phyloP scores from a whole-genome alignment of 2,888 invertebrate genomes.

The Hypomecis atomaria region DNA sequence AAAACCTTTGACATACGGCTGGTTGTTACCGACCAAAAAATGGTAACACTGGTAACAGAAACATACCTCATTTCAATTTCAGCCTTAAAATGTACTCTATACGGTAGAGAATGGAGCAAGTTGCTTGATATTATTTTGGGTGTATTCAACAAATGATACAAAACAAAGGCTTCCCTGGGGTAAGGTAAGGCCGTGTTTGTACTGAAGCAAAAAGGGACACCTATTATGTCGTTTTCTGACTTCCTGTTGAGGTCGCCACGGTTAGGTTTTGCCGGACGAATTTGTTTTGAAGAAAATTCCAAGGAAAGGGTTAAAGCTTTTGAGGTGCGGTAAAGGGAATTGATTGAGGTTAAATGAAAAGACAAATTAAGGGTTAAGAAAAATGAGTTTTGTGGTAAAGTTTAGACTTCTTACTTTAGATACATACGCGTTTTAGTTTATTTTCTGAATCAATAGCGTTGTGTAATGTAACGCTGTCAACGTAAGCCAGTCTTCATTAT shows the following conservation, averaged over 20 bases:
- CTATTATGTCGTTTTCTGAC: constrained; percentile 34
- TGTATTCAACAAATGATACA: constrained; percentile 30
- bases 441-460: no score
- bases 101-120: constrained; percentile 4
- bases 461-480: no score
- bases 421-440: neutral
- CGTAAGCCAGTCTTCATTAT: no score
- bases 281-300: constrained; percentile 3
- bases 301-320: neutral
- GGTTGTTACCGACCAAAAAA: constrained; percentile 6
- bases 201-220: constrained; percentile 42
- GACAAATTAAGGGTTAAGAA: neutral
- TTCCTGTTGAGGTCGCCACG: constrained; percentile 34
- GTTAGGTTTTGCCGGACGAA: constrained; percentile 29
- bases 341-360: no score
- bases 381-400: neutral
- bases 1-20: constrained; percentile 12
- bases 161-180: constrained; percentile 38
- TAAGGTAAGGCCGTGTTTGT: constrained; percentile 37
- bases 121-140: constrained; percentile 12
- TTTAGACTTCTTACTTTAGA: neutral
- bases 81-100: neutral
- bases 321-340: neutral
- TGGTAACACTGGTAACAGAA: constrained; percentile 2
- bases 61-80: constrained; percentile 1